phyloP scores from a whole-genome alignment of 2,888 invertebrate genomes.

The Drosophila monieri region DNA sequence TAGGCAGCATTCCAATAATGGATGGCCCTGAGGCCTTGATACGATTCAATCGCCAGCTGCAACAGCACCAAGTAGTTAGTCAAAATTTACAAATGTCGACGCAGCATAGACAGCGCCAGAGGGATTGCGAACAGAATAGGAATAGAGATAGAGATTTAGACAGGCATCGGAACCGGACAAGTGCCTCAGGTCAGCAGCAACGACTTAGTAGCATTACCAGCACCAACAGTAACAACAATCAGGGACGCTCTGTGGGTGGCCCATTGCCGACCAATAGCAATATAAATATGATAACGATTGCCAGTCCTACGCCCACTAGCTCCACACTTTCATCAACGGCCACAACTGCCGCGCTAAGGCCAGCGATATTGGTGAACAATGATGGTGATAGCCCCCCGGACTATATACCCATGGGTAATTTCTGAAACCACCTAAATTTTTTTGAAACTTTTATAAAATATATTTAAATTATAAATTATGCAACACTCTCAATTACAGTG shows the following conservation, averaged over 20 bases:
- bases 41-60: slow-evolving; percentile 65
- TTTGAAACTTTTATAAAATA: too few species aligned
- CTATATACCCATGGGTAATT: slow-evolving; percentile 81
- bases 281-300: slow-evolving; percentile 43
- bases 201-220: slow-evolving; percentile 41
- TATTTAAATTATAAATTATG: too few species aligned
- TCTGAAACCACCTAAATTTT: too few species aligned
- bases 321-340: slow-evolving; percentile 63
- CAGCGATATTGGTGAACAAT: slow-evolving; percentile 73
- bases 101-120: slow-evolving; percentile 55
- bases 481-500: slow-evolving; percentile 58
- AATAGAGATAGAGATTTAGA: slow-evolving; percentile 10
- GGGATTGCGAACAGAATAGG: slow-evolving; percentile 17
- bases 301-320: slow-evolving; percentile 42
- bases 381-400: slow-evolving; percentile 83
- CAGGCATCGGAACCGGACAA: slow-evolving; percentile 17
- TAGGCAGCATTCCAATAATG: slow-evolving; percentile 87
- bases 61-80: slow-evolving; percentile 75
- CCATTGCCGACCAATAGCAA: slow-evolving; percentile 62
- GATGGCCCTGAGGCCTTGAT: slow-evolving; percentile 84
- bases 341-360: slow-evolving; percentile 73
- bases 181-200: slow-evolving; percentile 46
- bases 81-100: slow-evolving; percentile 72
- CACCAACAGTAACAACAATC: slow-evolving; percentile 47
- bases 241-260: slow-evolving; percentile 51